Evolutionary conservation across 2,113 vertebrate species (phyloP).

Genomic region (Malurus cyaneus): DNA sequence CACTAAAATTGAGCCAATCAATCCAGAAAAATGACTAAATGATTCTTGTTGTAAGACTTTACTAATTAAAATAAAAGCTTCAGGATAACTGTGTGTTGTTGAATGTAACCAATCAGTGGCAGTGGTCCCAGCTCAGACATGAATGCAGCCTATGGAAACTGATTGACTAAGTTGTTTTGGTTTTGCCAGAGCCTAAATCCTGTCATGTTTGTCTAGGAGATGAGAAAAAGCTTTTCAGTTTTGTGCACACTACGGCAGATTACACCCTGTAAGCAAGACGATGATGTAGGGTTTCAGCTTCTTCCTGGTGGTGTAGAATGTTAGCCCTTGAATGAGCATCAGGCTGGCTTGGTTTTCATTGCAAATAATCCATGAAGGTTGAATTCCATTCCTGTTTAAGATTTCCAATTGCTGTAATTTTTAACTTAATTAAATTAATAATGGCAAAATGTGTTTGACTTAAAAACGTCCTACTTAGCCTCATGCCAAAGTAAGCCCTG

Average conservation of each 20-base stretch:
- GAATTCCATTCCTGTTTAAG: neutral
- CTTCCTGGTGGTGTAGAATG: rapidly evolving
- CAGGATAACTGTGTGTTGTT: neutral
- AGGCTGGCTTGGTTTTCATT: neutral
- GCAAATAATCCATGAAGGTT: neutral
- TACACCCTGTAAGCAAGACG: neutral
- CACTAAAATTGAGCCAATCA: neutral
- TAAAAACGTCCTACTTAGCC: neutral
- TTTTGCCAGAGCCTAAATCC: neutral
- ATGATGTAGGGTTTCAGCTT: rapidly evolving
- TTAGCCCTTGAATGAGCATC: neutral
- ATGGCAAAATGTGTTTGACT: neutral
- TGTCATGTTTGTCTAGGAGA: neutral
- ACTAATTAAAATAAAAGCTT: constrained; percentile 16
- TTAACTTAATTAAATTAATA: neutral
- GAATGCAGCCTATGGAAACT: neutral
- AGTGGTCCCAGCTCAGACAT: neutral
- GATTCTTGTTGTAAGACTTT: neutral
- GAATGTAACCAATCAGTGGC: neutral
- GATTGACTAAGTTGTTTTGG: neutral
- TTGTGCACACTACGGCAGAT: neutral
- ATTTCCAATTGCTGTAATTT: neutral
- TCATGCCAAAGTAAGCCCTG: neutral
- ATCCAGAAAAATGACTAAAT: neutral
- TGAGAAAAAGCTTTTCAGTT: neutral